phyloP scores from a whole-genome alignment of 2,113 vertebrate species.

The Rhea pennata region DNA sequence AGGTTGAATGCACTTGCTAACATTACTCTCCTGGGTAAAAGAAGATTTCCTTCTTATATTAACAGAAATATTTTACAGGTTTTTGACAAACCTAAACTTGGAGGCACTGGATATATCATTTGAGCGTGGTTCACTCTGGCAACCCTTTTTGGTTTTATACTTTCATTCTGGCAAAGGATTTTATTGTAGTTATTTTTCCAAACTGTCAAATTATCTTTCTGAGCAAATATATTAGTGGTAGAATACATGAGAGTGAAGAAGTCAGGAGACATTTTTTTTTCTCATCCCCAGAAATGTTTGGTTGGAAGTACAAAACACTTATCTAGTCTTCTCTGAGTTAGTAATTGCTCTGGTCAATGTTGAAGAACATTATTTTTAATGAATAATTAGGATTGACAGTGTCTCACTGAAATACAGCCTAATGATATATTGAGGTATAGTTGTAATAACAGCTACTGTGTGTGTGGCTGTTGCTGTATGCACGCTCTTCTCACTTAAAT shows the following conservation, averaged over 20 bases:
- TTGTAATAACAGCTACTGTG: background rate
- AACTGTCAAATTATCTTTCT: background rate
- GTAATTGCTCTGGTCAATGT: background rate
- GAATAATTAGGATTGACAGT: background rate
- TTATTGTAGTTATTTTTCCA: background rate
- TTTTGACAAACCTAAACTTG: background rate
- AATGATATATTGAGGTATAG: background rate
- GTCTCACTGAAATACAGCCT: background rate
- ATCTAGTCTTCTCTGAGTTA: background rate
- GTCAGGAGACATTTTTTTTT: background rate
- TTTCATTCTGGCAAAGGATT: conserved; percentile 3
- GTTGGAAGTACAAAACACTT: background rate
- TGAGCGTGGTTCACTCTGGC: background rate
- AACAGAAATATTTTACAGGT: background rate
- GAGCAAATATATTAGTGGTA: background rate
- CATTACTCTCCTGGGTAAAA: background rate
- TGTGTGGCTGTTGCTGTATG: no score
- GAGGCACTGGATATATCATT: background rate
- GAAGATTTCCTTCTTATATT: background rate
- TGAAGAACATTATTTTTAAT: background rate
- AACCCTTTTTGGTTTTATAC: background rate
- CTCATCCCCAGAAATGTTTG: background rate
- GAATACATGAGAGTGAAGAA: background rate
- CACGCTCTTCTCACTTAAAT: background rate
- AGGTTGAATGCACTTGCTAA: background rate